Base-by-base conservation (phyloP, 2,888 invertebrate species). In the Drosophila melanosoma region DNA sequence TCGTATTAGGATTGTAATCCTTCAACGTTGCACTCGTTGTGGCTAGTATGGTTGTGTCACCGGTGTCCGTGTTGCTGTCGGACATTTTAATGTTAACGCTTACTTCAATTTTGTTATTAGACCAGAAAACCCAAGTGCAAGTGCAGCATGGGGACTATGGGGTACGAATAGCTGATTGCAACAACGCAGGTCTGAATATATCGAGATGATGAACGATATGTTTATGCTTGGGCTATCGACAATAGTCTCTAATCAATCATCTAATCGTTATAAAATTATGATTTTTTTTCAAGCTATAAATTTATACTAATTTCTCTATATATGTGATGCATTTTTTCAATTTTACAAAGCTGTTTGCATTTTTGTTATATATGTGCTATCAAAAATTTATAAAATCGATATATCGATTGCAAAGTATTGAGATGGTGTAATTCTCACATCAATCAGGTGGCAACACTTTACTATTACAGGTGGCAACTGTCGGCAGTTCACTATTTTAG, bases 31-130 rank as follows among this genome's bases (percentile, higher is more conserved):
- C 59, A n/a, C 71, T 82, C 23, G 79, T 71, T 12, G 77, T 76
- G 38, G 87, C 51, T 65, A 83, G 48, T 26, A 89, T 81, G 35
- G 83, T 69, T 49, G 93, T 93, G 60, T 92, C 93, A 4, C 93
- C 93, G 10, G 93, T 93, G 79, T 93, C 93, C 45, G 92, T 92
- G 60, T 92, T 92, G 57, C 79, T 87, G 40, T 81, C 82, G 42
- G 91, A 79, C 93, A 93, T 93, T 62, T 82, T 91, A 23, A 93
- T 91, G 81, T 91, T 88, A 66, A 93, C 83, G 76, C 86, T 83
- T 71, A 93, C 60, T 73, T 90, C 87, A 93, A 93, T 93, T 90
- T 93, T 93, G 91, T 36, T 58, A 56, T 60, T 58, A 65, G 63
- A 60, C 62, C 59, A 58, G 57, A 65, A 58, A 68, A 58, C 29